Conservation (phyloP, 2,113 vertebrate genomes). For the Gila orcuttii region DNA sequence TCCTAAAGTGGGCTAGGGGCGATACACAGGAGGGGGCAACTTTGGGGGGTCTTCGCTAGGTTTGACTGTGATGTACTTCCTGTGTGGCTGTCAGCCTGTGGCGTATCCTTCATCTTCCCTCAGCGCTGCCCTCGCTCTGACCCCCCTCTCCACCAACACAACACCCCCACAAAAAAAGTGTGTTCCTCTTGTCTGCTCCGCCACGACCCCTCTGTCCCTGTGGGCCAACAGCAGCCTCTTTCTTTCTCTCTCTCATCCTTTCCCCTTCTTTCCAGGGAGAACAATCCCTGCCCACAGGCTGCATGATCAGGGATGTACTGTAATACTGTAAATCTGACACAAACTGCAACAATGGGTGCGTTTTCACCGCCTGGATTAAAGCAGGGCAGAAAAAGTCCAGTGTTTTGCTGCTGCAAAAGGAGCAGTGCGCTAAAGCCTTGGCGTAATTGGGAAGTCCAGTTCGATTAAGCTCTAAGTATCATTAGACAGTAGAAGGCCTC, state of each 20-base stretch:
- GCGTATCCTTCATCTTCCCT: constrained; percentile 73
- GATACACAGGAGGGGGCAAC: constrained; percentile 35
- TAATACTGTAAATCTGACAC: constrained; percentile 52
- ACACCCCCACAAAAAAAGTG: constrained; percentile 63
- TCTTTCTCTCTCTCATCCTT: constrained; percentile 36
- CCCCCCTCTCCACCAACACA: constrained; percentile 53
- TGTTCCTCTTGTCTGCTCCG: constrained; percentile 61
- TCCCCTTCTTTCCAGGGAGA: constrained; percentile 49
- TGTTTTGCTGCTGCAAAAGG: constrained; percentile 46
- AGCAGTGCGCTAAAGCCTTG: constrained; percentile 32
- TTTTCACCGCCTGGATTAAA: constrained; percentile 34
- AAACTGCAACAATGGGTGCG: constrained; percentile 39
- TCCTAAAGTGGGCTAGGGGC: constrained; percentile 54
- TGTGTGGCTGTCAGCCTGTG: constrained; percentile 77
- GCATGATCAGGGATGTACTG: constrained; percentile 44
- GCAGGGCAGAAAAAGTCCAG: constrained; percentile 4
- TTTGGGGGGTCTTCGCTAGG: constrained; percentile 62
- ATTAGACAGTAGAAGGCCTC: constrained; percentile 49
- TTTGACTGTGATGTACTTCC: constrained; percentile 76
- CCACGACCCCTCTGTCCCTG: constrained; percentile 62
- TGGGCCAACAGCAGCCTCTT: constrained; percentile 54
- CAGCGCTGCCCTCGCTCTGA: constrained; percentile 65
- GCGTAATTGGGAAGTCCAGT: constrained; percentile 55
- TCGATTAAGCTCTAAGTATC: constrained; percentile 50
- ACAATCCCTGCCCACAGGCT: constrained; percentile 51